phyloP scores from a whole-genome alignment of 2,888 invertebrate genomes.

The Andrena fulva region DNA sequence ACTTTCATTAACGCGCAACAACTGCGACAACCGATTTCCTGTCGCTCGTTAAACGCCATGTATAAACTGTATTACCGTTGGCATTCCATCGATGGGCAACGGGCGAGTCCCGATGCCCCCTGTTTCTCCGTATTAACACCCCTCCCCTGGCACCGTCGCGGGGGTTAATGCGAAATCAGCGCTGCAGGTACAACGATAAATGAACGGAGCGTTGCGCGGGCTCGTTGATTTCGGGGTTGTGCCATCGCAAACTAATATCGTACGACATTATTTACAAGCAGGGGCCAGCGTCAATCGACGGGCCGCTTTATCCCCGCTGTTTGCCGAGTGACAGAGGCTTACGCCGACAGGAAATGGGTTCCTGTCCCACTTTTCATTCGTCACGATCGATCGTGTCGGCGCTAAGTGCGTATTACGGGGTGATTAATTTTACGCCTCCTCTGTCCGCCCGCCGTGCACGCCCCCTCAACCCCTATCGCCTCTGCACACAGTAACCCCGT shows the following conservation, averaged over 20 bases:
- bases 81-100: conserved; percentile 2
- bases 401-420: conserved; percentile 74
- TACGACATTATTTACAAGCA: conserved; percentile 46
- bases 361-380: conserved; percentile 74
- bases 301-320: conserved; percentile 41
- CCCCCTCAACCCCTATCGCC: conserved; percentile 5
- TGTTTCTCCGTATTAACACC: conserved; percentile 37
- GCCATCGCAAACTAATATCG: conserved; percentile 51
- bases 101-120: conserved; percentile 4
- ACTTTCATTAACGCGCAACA: conserved; percentile 9
- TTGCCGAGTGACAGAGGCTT: conserved; percentile 59
- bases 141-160: not conserved
- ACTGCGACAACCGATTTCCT: conserved; percentile 24
- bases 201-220: conserved; percentile 14
- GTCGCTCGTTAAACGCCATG: conserved; percentile 15
- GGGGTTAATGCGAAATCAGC: conserved; percentile 41
- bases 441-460: conserved; percentile 18
- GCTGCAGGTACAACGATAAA: conserved; percentile 32
- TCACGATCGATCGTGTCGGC: conserved; percentile 70
- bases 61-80: conserved; percentile 30
- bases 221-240: not conserved
- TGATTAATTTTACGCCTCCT: conserved; percentile 76
- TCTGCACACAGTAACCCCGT: conserved; percentile 18
- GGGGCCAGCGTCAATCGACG: conserved; percentile 31
- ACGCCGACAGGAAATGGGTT: conserved; percentile 59